Percentiles rank a stretch among this genome's conserved stretches.
phyloP scores from a whole-genome alignment of 2,113 vertebrate genomes.

The Epinephelus fuscoguttatus region DNA sequence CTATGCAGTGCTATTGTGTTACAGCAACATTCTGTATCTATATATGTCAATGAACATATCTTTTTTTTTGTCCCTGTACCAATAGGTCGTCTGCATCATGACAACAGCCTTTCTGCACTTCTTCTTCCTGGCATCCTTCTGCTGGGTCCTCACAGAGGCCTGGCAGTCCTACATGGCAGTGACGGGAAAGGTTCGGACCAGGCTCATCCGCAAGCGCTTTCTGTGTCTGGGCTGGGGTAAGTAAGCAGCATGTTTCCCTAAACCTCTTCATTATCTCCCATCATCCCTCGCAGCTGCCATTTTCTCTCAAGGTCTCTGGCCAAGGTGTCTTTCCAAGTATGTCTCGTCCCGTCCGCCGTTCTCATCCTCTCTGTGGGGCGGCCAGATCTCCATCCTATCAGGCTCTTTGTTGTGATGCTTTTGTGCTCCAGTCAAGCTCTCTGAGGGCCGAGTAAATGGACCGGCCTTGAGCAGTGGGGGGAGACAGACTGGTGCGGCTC shows the following conservation, averaged over 20 bases:
- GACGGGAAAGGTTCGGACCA: conserved; percentile 97
- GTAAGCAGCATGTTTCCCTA: conserved; percentile 68
- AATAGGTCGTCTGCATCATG: conserved; percentile 95
- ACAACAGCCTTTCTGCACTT: conserved; percentile 99
- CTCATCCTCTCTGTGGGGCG: conserved; percentile 34
- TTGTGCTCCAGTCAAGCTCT: conserved; percentile 64
- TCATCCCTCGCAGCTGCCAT: conserved; percentile 48
- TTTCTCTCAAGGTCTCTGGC: conserved; percentile 47
- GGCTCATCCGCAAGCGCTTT: conserved; percentile 98
- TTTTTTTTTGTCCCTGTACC: conserved; percentile 57
- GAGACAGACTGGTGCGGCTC: conserved; percentile 39
- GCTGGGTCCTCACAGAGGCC: conserved; percentile 99
- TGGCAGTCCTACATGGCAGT: conserved; percentile 99
- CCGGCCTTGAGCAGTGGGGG: conserved; percentile 50
- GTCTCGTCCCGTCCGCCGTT: not conserved
- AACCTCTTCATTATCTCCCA: conserved; percentile 51
- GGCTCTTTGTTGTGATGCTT: conserved; percentile 62
- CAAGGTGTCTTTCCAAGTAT: conserved; percentile 47
- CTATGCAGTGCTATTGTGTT: not conserved
- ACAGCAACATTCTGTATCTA: not conserved
- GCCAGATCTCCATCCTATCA: conserved; percentile 56
- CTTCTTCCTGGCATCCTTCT: conserved; percentile 99
- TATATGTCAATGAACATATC: not conserved
- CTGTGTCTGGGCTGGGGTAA: conserved; percentile 99
- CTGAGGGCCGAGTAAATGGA: conserved; percentile 63